Base-by-base conservation (phyloP, 1,140 invertebrate species). In the Papilio dardanus region DNA sequence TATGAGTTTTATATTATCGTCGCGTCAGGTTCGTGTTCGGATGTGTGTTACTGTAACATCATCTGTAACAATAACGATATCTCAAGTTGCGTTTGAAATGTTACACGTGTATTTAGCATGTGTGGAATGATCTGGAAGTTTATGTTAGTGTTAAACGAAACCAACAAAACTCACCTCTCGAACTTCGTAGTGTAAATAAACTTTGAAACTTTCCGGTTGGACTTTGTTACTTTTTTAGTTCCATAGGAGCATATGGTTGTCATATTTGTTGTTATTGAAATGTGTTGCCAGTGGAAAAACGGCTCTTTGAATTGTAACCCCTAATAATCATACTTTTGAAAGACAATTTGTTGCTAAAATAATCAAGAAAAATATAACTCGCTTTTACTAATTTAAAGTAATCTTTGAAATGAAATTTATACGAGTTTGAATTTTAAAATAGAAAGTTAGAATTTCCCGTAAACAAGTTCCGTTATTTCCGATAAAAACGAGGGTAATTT, bases 381-480 rank as follows among this genome's bases (percentile, higher is more conserved):
- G 8, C 2, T 37, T 37, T 10, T 10, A 37, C n/a, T n/a, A n/a
- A n/a, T n/a, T n/a, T n/a, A 14, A 19, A 46, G n/a, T n/a, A 19
- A 46, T n/a, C 0, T 46, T 46, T 54, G 8, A 14, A 54, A 10
- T 54, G 10, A 1, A 31, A 31, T 35, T 10, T 37, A 33, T 68
- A 35, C 24, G 0, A 12, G 42, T 19, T 46, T 7, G 3, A 30
- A 46, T 73, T 71, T 71, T 58, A 12, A 58, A 73, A 73, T 35
- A 58, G 14, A 30, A 54, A 73, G 30, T 33, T 35, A 21, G 14
- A 30, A 3, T 58, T 73, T 54, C n/a, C 28, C 71, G 71, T 73
- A 73, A 73, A 73, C 71, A 73, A 73, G 50, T 58, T 73, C 71
- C 30, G 71, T 73, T 58, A 73, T 73, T 73, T 73, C 46, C 71